phyloP scores from a whole-genome alignment of 64 coral and sea anemone species.

The Dendrophyllia cribrosa region DNA sequence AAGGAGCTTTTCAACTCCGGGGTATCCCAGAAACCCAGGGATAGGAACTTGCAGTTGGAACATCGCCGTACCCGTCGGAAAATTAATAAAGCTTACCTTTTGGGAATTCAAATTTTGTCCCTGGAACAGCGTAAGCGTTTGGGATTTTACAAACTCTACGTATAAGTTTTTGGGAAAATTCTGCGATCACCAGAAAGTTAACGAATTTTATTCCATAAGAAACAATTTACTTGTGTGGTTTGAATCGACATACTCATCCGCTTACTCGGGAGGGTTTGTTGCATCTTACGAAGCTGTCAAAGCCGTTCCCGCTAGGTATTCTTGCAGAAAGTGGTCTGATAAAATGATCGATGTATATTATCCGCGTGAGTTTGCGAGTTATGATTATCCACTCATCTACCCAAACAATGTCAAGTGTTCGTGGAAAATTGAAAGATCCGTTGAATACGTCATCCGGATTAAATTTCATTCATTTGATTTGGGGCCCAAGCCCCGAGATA shows the following conservation, averaged over 20 bases:
- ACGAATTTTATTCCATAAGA: background rate
- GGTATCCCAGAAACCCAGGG: background rate
- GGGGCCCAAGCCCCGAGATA: background rate
- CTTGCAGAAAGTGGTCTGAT: background rate
- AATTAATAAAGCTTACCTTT: conserved; percentile 18
- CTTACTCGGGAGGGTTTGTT: background rate
- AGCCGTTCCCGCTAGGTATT: background rate
- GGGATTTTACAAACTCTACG: background rate
- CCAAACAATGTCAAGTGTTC: background rate
- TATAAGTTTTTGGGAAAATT: background rate
- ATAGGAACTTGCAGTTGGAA: conserved; percentile 14
- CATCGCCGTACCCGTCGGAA: conserved; percentile 10
- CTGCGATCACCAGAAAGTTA: background rate
- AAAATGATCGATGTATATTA: too few relatives aligned
- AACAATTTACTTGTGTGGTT: background rate
- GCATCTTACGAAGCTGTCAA: background rate
- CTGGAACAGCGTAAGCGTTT: background rate
- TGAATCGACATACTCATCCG: background rate
- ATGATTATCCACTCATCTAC: background rate
- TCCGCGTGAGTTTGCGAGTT: background rate
- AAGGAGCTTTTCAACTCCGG: background rate
- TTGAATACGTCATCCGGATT: background rate
- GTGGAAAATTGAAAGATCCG: background rate
- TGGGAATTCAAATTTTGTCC: background rate
- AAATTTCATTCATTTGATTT: conserved; percentile 1